Evolutionary conservation across 2,888 invertebrate genomes (phyloP), one percentile per base, ranked within the genome.

Genomic region (Sarcophaga carnaria): DNA sequence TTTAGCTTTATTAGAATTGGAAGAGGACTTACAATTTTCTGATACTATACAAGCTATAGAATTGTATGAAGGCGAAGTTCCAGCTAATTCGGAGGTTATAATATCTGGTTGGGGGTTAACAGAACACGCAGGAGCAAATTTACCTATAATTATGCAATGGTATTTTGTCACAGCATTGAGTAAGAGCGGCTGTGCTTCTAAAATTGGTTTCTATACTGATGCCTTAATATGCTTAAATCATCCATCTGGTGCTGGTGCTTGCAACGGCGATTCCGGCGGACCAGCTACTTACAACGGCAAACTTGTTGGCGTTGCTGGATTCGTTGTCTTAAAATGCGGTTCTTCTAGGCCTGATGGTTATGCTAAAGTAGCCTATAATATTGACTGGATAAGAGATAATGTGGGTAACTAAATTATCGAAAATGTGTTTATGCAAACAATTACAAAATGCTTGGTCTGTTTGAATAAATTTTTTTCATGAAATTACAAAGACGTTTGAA

Each of bases 201-300:
- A 85, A 64, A 88, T 88, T 17, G 75, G 66, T 27, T 27, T 72
- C 12, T 86, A 60, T n/a, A 66, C 81, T 6, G 88, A 88, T 74
- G 77, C 88, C 27, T 64, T 89, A 22, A 78, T 88, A 25, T 89
- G 89, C 27, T 83, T 89, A 37, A 60, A 72, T 27, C 89, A 88
- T 78, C 72, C 78, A 3, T 49, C 47, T 12, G 85, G 80, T 27
- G 60, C 78, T 60, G 89, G 89, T 54, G 88, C 89, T 5, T 91
- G 91, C 77, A 89, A 90, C 78, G 91, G 91, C 47, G 91, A 91
- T 77, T 91, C 90, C 49, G 91, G 91, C 60, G 91, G 91, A 47
- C 90, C 91, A 75, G 91, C 91, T 59, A 88, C 89, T 3, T 90
- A 90, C 37, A 84, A 90, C 10, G 89, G 89, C 3, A 89, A 91